These are phyloP conservation scores for Rousettus leschenaultii DNA, from an alignment of 2,113 vertebrate genomes.

Conservation along the genomic window DNA sequence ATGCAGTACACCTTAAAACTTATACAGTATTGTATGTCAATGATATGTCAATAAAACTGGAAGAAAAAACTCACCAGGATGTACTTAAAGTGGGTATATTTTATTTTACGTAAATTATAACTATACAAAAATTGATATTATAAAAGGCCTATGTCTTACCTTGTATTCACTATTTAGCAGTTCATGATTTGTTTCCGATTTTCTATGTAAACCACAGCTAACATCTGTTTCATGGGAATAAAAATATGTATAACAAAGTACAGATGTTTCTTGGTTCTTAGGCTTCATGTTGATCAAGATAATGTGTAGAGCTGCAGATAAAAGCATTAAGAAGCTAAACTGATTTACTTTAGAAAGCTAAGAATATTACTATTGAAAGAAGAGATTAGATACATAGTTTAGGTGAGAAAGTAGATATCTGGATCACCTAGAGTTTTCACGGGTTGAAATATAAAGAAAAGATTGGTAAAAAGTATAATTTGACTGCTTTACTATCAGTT, in stretches of 20 bases:
- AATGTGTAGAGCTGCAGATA: not conserved
- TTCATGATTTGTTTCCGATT: not conserved
- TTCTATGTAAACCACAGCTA: not conserved
- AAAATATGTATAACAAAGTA: not conserved
- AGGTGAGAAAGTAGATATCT: not conserved
- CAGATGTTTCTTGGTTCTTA: not conserved
- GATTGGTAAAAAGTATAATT: too few species aligned
- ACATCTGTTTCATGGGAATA: fast-evolving
- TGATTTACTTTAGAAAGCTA: not conserved
- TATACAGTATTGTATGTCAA: not conserved
- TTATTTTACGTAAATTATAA: not conserved
- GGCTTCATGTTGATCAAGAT: not conserved
- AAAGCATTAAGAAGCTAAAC: not conserved
- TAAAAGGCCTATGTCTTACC: not conserved
- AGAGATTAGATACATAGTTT: not conserved
- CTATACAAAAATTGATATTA: not conserved
- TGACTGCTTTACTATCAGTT: not conserved
- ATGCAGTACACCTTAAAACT: not conserved
- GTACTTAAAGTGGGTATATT: not conserved
- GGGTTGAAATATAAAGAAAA: not conserved
- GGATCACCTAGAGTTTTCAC: not conserved
- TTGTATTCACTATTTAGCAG: not conserved
- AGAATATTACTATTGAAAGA: not conserved
- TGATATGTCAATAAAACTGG: not conserved
- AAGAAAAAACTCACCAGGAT: not conserved